phyloP scores from a whole-genome alignment of 2,888 invertebrate genomes.

The Pinctada fucata region DNA sequence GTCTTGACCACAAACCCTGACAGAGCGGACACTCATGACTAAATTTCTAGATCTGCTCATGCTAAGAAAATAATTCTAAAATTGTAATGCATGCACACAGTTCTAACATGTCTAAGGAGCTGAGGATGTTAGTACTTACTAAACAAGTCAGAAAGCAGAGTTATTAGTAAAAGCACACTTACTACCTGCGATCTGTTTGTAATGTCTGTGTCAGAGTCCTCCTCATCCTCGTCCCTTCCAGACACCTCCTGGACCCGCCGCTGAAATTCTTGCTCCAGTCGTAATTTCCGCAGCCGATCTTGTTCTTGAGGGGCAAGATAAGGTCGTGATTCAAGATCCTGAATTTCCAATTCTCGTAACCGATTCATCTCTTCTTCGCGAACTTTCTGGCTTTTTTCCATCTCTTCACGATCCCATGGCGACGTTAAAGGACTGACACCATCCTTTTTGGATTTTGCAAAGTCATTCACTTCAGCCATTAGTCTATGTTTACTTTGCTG shows the following conservation, averaged over 20 bases:
- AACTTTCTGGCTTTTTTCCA: constrained; percentile 88
- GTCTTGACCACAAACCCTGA: no score
- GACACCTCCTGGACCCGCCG: constrained; percentile 89
- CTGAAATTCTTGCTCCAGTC: constrained; percentile 96
- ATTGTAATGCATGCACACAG: no score
- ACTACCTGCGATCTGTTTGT: constrained; percentile 37
- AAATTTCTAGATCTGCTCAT: no score
- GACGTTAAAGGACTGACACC: constrained; percentile 45
- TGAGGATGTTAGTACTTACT: no score
- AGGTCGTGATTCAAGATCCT: constrained; percentile 83
- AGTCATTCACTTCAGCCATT: constrained; percentile 31
- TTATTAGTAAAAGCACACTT: constrained; percentile 3
- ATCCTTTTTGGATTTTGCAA: constrained; percentile 17
- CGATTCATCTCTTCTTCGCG: constrained; percentile 86
- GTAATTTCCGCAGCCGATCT: constrained; percentile 79
- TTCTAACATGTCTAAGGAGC: no score
- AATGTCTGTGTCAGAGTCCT: constrained; percentile 69
- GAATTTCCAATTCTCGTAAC: constrained; percentile 92
- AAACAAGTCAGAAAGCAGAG: no score
- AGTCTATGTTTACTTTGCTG: constrained; percentile 33
- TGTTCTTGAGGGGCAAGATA: constrained; percentile 67
- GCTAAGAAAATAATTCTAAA: no score
- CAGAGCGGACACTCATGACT: no score
- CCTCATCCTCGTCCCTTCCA: constrained; percentile 83
- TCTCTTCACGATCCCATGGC: constrained; percentile 96